These are phyloP conservation scores for Rosalia funebris DNA, from an alignment of 2,888 invertebrate species.

Conservation along the genomic window DNA sequence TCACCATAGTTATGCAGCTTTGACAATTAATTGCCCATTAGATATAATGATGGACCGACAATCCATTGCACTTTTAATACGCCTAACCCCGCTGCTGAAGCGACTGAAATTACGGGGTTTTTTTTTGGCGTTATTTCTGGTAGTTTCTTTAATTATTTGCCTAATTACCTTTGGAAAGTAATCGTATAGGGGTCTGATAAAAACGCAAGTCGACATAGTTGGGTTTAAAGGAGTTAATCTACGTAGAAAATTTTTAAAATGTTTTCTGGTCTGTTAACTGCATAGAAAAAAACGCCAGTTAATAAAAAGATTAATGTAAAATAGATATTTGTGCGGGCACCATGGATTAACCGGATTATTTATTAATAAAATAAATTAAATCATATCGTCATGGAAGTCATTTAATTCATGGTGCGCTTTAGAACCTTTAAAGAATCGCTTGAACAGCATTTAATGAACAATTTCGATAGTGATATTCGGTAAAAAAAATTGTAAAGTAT, in stretches of 20 bases:
- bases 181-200: not conserved
- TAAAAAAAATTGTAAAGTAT: too few species aligned
- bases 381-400: too few species aligned
- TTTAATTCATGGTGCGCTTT: too few species aligned
- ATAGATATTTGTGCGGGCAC: too few species aligned
- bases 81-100: not conserved
- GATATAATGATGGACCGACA: not conserved
- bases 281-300: not conserved
- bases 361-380: too few species aligned
- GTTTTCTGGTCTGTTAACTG: not conserved
- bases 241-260: not conserved
- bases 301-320: not conserved
- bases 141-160: not conserved
- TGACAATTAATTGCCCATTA: not conserved
- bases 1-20: not conserved
- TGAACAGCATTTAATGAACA: too few species aligned
- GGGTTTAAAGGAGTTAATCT: not conserved
- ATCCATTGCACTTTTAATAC: not conserved
- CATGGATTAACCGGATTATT: too few species aligned
- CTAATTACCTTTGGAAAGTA: not conserved
- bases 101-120: not conserved
- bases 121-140: too few species aligned
- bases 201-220: not conserved
- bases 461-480: too few species aligned
- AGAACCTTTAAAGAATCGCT: too few species aligned